Evolutionary conservation across 2,113 vertebrate species (phyloP).

Genomic region (Scomber japonicus): DNA sequence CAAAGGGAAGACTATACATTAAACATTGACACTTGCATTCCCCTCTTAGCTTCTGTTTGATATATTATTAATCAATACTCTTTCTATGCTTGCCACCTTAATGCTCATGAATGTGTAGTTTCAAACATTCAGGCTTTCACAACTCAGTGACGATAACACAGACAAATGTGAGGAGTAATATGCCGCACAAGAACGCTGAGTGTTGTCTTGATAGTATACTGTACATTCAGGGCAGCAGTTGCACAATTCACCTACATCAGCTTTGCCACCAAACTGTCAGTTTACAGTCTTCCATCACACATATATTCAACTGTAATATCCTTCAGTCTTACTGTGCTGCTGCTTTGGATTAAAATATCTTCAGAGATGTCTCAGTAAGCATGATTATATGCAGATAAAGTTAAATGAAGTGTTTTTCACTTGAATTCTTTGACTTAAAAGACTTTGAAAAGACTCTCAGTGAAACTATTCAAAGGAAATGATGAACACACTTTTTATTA

Average conservation of each 20-base stretch:
- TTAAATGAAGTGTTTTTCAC: slow-evolving; percentile 1
- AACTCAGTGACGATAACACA: slow-evolving; percentile 17
- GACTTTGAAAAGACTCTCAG: background rate
- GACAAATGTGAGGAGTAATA: background rate
- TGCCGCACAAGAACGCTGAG: slow-evolving; percentile 23
- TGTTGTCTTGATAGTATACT: slow-evolving; percentile 37
- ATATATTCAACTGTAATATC: background rate
- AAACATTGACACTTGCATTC: slow-evolving; percentile 38
- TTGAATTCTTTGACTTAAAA: background rate
- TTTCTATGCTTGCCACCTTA: slow-evolving; percentile 22
- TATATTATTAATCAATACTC: slow-evolving; percentile 64
- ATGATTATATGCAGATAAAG: background rate
- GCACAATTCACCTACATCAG: slow-evolving; percentile 4
- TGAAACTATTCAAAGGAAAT: slow-evolving; percentile 20
- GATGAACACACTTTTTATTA: background rate
- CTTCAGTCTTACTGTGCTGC: background rate
- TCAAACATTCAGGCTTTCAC: background rate
- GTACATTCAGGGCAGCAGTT: slow-evolving; percentile 37
- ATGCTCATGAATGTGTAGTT: slow-evolving; percentile 20
- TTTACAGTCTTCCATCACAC: background rate
- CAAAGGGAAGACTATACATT: slow-evolving; percentile 12
- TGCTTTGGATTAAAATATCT: slow-evolving; percentile 12
- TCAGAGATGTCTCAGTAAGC: background rate
- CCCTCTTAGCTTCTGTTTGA: slow-evolving; percentile 36
- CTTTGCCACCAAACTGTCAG: no score